Base-by-base conservation (phyloP, 2,888 invertebrate species). In the Nasonia oneida region DNA sequence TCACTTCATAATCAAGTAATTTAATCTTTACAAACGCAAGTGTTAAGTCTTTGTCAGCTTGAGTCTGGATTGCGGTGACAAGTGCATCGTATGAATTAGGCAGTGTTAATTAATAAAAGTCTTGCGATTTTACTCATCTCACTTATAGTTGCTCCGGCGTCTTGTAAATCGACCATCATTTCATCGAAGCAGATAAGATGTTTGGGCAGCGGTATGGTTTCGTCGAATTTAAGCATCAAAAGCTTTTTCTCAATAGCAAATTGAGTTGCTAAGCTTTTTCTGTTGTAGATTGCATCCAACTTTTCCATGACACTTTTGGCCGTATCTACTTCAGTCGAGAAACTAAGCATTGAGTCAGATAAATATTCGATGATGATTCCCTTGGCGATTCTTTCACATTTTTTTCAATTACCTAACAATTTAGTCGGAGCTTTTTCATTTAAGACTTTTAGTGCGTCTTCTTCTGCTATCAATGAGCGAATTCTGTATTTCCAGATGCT, bases 401-500 rank as follows among this genome's bases (percentile, higher is more conserved):
- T 42, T 3, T 42, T 39, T 70, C 33, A 79, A 18, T 39, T 23
- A 18, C 39, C 23, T 37, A 37, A 37, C 37, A 37, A 15, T 39
- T 6, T 8, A n/a, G 50, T 14, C 3, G 50, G 50, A 12, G 86
- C 85, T 2, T 33, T 18, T 15, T 84, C 76, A n/a, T 23, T 23
- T 23, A 23, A 23, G 23, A 23, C 23, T 23, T 23, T 23, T 23
- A 23, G 23, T 23, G 23, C 23, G 23, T 23, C 23, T 23, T 23
- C 23, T 87, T 86, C 86, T 10, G 71, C 81, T 80, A 87, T 57
- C 73, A 87, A 75, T 3, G 76, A 37, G 18, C 84, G 74, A 18
- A 86, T 70, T 75, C 84, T 4, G 10, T 84, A 84, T 23, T 86
- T 86, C 84, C 84, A 84, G 6, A 75, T 77, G 81, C 82, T 82